Evolutionary conservation across 2,113 vertebrate species (phyloP).

Genomic region (Beaufortia kweichowensis): DNA sequence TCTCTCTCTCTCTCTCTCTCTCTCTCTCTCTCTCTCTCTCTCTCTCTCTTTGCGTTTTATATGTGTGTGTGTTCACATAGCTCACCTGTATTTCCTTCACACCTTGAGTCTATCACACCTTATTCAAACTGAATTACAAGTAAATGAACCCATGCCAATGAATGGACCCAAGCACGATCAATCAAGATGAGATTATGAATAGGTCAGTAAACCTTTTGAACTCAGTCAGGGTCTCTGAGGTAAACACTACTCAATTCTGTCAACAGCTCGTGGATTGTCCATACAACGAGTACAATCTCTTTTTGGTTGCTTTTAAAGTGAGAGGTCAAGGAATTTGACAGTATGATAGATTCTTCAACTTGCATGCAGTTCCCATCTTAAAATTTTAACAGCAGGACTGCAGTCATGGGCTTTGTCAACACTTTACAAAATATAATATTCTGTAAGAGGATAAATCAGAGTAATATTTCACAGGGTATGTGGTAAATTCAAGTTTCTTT

Average conservation of each 20-base stretch:
- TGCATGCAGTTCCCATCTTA: background rate
- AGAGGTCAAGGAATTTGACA: background rate
- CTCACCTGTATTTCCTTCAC: constrained; percentile 26
- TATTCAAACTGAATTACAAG: background rate
- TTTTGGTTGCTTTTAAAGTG: background rate
- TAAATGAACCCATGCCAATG: background rate
- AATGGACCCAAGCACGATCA: background rate
- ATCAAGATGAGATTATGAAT: background rate
- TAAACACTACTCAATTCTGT: no score
- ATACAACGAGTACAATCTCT: background rate
- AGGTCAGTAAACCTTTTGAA: background rate
- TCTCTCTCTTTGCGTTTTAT: constrained; percentile 44
- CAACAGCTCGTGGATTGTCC: background rate
- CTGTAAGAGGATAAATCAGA: background rate
- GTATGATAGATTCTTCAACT: background rate
- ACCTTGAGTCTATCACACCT: background rate
- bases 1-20: constrained; percentile 19
- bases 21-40: constrained; percentile 11
- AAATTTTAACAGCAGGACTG: background rate
- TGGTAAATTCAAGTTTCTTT: background rate
- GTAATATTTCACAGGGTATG: background rate
- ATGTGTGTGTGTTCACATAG: no score
- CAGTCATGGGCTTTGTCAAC: background rate
- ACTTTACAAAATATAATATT: background rate
- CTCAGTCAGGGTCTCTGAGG: background rate